A percentile compares a stretch with the other conserved stretches of the same genome.
Evolutionary conservation across 35 echinoderm and acorn worm species (phyloP).

Genomic region (Chiridota heheva): DNA sequence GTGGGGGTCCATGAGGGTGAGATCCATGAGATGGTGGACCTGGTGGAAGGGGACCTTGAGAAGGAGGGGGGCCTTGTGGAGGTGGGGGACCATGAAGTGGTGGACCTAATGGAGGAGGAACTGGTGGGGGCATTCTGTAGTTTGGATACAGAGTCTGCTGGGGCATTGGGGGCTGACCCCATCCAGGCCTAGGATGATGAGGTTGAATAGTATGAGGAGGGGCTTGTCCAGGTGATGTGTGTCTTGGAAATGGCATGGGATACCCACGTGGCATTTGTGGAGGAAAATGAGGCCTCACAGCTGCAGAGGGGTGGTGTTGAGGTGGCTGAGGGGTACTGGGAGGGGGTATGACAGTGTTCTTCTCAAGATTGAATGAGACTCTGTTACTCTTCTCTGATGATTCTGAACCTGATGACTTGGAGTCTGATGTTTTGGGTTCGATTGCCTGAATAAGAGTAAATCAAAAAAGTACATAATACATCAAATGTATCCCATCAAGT

Average conservation of each 20-base stretch:
- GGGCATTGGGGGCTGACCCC: constrained; percentile 14
- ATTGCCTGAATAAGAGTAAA: constrained; percentile 4
- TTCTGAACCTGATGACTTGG: background rate
- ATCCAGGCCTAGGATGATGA: constrained; percentile 5
- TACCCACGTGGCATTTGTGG: constrained; percentile 47
- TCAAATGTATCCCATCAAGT: background rate
- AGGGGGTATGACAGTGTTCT: constrained; percentile 35
- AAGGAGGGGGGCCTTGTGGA: constrained; percentile 25
- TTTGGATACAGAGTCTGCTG: background rate
- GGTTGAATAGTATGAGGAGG: constrained; percentile 24
- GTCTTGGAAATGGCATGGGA: constrained; percentile 35
- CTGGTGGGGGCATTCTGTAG: background rate
- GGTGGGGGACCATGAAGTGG: constrained; percentile 17
- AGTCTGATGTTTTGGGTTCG: constrained; percentile 14
- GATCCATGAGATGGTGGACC: constrained; percentile 36
- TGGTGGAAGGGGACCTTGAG: constrained; percentile 38
- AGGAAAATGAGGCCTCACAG: constrained; percentile 31
- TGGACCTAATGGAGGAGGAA: background rate
- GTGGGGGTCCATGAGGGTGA: background rate
- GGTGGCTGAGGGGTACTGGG: constrained; percentile 15
- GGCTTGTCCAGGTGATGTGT: constrained; percentile 47
- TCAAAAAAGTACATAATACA: too few species aligned
- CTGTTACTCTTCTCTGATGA: constrained; percentile 4
- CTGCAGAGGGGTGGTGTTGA: constrained; percentile 20
- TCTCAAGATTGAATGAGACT: constrained; percentile 38